Evolutionary conservation across 2,888 invertebrate genomes (phyloP), one percentile per base, ranked within the genome.

Genomic region (Gymnosoma rotundatum): DNA sequence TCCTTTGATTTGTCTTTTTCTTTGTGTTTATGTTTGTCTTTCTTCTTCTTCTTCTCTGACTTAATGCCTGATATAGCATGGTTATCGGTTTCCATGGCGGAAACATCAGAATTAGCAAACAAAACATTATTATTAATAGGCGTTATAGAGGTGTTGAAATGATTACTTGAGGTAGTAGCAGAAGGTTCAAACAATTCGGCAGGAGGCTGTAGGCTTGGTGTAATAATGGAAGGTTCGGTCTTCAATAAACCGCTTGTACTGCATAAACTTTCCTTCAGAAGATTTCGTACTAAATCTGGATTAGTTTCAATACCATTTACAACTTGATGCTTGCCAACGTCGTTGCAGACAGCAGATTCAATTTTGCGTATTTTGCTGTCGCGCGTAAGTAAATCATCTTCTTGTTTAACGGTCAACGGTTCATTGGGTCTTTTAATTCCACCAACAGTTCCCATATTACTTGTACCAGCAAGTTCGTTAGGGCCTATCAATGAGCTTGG

Each of bases 11-110:
- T 96, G 88, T 95, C 95, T 90, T 96, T 96, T 88, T 95, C 95
- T 91, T 95, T 96, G 90, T 96, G 95, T 93, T 96, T 96, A 89
- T 96, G 95, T 91, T 96, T 96, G 88, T 96, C 96, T 89, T 96
- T 96, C 89, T 95, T 94, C 90, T 96, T 96, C 91, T 95, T 96
- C 89, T 92, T 92, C 78, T 92, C 92, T 0, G 88, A 86, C 79
- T 90, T 91, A 74, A 87, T 83, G 32, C 85, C 80, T 25, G 75
- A 50, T 60, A 50, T 75, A 1, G 63, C 67, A 25, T 74, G 66
- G 1, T 86, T 86, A 38, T 83, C 83, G 0, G 69, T 78, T 32
- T 81, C 85, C 84, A 86, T 82, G 10, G 78, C 72, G 25, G 78
- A 78, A 18, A 78, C 61, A 50, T 74, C 74, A 1, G 86, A 58